phyloP scores from a whole-genome alignment of 2,113 vertebrate genomes.

The Atlantisia rogersi region DNA sequence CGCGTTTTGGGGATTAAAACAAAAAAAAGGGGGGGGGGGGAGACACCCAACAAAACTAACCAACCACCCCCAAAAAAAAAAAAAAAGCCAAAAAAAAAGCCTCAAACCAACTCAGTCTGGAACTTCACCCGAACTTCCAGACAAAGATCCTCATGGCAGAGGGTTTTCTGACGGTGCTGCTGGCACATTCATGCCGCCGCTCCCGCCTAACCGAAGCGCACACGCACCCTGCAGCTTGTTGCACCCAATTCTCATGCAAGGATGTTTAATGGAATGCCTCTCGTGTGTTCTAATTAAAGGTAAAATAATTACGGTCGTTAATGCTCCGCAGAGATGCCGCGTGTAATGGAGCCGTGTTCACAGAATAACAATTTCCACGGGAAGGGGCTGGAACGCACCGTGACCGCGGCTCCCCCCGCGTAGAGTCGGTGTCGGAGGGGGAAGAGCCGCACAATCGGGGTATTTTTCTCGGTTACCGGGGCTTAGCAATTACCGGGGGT shows the following conservation, averaged over 20 bases:
- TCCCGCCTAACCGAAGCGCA: neutral
- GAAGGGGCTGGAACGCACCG: neutral
- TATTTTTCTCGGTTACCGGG: neutral
- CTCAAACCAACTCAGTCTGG: no score
- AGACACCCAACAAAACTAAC: neutral
- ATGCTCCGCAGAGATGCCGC: neutral
- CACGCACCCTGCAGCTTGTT: neutral
- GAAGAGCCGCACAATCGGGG: neutral
- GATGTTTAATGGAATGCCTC: conserved; percentile 1
- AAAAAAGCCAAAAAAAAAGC: no score
- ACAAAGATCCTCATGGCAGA: no score
- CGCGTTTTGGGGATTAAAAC: neutral
- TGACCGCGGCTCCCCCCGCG: neutral
- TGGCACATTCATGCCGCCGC: neutral
- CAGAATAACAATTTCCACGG: neutral
- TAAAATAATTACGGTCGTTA: conserved; percentile 26
- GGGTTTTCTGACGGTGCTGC: neutral
- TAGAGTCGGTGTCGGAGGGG: neutral
- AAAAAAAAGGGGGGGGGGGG: neutral
- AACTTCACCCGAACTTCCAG: no score
- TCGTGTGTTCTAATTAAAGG: conserved; percentile 30
- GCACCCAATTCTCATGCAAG: neutral
- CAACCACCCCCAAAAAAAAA: no score
- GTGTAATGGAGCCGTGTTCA: neutral
- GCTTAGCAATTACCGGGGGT: no score